Conservation (phyloP, 2,888 invertebrate species). For the Acronicta alni region DNA sequence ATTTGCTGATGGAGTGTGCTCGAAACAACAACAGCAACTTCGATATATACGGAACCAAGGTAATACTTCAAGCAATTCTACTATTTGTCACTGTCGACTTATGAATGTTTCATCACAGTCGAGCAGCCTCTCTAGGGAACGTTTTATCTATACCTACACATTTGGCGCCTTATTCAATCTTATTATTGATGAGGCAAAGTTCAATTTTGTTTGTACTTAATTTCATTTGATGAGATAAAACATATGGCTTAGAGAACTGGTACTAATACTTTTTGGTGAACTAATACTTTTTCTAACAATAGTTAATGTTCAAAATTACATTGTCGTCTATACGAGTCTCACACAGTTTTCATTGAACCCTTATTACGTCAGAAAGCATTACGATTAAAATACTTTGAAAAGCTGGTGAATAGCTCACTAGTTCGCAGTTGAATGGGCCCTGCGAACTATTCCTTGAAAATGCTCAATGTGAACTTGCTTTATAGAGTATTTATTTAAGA, state of each 20-base stretch:
- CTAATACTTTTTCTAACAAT: conserved; percentile 13
- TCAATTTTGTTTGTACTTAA: conserved; percentile 29
- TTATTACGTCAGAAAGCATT: conserved; percentile 40
- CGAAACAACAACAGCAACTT: no score
- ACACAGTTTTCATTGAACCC: conserved; percentile 35
- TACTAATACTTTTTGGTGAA: conserved; percentile 7
- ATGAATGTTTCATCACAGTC: conserved; percentile 59
- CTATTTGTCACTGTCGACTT: conserved; percentile 58
- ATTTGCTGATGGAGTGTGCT: no score
- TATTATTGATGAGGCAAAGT: conserved; percentile 37
- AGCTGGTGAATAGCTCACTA: conserved; percentile 27
- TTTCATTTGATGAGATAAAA: conserved; percentile 14
- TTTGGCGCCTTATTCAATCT: conserved; percentile 33
- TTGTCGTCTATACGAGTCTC: conserved; percentile 21
- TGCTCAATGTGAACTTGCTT: conserved; percentile 21
- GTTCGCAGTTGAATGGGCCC: conserved; percentile 36
- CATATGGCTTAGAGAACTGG: conserved; percentile 17
- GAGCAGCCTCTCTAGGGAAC: conserved; percentile 47
- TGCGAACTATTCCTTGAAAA: conserved; percentile 24
- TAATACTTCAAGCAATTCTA: conserved; percentile 47
- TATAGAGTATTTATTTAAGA: conserved; percentile 14
- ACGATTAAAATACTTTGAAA: conserved; percentile 41
- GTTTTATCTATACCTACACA: conserved; percentile 40
- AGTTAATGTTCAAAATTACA: conserved; percentile 41
- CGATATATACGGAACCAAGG: conserved; percentile 22